phyloP scores from a whole-genome alignment of 2,113 vertebrate genomes.

The Tiliqua scincoides region DNA sequence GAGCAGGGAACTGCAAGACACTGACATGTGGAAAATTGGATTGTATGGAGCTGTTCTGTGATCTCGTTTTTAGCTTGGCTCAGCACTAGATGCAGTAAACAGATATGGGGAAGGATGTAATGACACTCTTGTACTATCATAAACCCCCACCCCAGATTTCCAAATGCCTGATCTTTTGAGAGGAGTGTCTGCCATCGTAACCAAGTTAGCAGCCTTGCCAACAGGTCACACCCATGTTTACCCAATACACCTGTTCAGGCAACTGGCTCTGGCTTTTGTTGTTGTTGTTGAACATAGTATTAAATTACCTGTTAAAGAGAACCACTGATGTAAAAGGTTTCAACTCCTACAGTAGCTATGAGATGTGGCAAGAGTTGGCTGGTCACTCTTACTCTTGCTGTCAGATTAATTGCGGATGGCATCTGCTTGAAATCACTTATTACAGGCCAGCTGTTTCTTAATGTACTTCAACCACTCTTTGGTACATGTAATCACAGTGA shows the following conservation, averaged over 20 bases:
- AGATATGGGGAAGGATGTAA: not conserved
- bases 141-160: not conserved
- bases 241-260: conserved; percentile 13
- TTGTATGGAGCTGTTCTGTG: not conserved
- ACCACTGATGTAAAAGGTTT: not conserved
- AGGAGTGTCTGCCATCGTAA: not conserved
- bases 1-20: not conserved
- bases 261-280: not conserved
- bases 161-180: too few relatives aligned
- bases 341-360: not conserved
- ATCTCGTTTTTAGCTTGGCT: not conserved
- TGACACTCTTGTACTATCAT: not conserved
- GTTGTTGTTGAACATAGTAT: not conserved
- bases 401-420: not conserved
- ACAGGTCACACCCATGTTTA: conserved; percentile 2
- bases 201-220: conserved; percentile 12
- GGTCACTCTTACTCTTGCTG: not conserved
- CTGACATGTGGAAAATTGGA: not conserved
- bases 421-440: not conserved
- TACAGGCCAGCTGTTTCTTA: not conserved
- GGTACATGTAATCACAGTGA: too few relatives aligned
- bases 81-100: not conserved
- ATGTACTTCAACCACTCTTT: not conserved
- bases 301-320: conserved; percentile 21
- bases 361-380: not conserved